These are phyloP conservation scores for Callipepla californica DNA, from an alignment of 2,113 vertebrate species.

Conservation along the genomic window DNA sequence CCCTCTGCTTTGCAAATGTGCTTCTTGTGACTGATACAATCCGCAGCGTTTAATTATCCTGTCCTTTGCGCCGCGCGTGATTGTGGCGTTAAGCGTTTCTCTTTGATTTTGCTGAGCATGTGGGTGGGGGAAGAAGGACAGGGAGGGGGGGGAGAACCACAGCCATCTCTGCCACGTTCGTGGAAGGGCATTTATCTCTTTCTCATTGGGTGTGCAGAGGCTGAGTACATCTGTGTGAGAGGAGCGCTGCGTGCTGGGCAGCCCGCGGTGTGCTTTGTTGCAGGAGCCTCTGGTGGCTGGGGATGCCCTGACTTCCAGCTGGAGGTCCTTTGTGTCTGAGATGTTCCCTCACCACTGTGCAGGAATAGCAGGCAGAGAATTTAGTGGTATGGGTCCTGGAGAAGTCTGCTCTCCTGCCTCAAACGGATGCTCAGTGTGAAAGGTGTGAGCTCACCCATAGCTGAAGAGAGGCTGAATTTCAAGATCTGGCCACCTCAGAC, in stretches of 20 bases:
- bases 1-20: neutral
- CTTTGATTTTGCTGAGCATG: neutral
- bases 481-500: neutral
- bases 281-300: neutral
- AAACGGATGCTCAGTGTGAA: neutral
- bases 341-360: neutral
- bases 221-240: neutral
- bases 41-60: neutral
- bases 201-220: neutral
- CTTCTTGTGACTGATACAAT: neutral
- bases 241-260: too few relatives aligned
- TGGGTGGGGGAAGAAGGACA: neutral
- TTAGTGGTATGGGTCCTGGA: neutral
- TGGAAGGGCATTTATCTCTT: neutral
- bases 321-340: neutral
- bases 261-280: neutral
- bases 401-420: neutral
- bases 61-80: rapidly evolving
- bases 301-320: neutral
- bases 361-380: neutral
- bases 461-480: neutral
- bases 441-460: too few relatives aligned
- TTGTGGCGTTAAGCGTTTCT: neutral
- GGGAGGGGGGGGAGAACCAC: neutral
- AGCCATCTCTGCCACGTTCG: rapidly evolving